A percentile compares a stretch with the other conserved stretches of the same genome.
Evolutionary conservation across 2,797 vertebrate genomes (phyloP).

Genomic region (Sebastes diploproa): DNA sequence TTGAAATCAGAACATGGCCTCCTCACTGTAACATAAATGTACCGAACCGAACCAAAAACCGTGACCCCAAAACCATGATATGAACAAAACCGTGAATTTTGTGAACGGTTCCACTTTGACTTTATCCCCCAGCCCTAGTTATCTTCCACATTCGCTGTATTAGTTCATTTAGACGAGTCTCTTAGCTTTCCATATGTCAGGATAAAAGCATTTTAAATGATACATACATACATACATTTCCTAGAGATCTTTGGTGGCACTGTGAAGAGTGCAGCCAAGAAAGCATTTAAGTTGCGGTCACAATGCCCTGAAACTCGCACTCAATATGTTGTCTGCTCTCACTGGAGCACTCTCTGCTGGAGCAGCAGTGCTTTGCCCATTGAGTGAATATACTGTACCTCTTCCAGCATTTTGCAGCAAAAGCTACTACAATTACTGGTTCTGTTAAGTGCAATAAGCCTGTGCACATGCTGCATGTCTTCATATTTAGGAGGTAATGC

Average conservation of each 20-base stretch:
- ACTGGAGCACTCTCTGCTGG: background rate
- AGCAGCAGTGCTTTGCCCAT: background rate
- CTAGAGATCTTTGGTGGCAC: background rate
- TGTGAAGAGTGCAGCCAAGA: background rate
- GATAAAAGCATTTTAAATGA: conserved; percentile 1
- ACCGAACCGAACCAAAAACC: too few relatives aligned
- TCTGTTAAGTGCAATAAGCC: background rate
- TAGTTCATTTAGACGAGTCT: background rate
- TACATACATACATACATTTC: background rate
- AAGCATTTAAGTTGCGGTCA: background rate
- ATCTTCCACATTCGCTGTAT: background rate
- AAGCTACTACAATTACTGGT: background rate
- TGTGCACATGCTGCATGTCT: background rate
- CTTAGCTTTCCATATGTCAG: background rate
- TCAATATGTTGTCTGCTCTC: conserved; percentile 2
- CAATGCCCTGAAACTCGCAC: background rate
- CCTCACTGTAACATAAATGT: too few relatives aligned
- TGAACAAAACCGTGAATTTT: too few relatives aligned
- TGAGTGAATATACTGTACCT: background rate
- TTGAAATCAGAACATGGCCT: too few relatives aligned
- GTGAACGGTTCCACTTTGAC: background rate
- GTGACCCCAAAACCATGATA: too few relatives aligned
- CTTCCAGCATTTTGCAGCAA: background rate
- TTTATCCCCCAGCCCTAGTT: background rate
- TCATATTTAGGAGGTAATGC: background rate